Percentiles rank a stretch among this genome's conserved stretches.
Evolutionary conservation across 2,888 invertebrate genomes (phyloP).

Genomic region (Polia nebulosa): DNA sequence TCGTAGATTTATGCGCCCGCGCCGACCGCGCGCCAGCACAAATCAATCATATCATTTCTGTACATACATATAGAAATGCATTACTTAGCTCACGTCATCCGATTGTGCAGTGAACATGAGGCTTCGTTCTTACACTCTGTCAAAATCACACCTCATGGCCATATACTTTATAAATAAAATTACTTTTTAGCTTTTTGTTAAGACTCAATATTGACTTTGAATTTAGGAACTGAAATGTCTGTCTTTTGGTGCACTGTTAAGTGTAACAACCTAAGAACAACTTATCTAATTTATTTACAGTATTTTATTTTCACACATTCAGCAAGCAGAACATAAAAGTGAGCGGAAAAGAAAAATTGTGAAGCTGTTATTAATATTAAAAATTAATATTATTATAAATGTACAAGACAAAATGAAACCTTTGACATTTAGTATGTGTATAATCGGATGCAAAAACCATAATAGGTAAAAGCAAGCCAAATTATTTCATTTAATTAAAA

Average conservation of each 20-base stretch:
- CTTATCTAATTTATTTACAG: not conserved
- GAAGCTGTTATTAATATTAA: not conserved
- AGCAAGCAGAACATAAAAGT: no score
- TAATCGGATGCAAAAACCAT: not conserved
- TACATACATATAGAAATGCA: conserved; percentile 57
- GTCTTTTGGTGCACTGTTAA: not conserved
- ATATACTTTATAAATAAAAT: not conserved
- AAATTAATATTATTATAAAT: conserved; percentile 1
- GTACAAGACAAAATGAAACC: not conserved
- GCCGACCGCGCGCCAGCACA: conserved; percentile 71
- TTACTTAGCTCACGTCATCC: conserved; percentile 49
- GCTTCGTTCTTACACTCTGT: conserved; percentile 15
- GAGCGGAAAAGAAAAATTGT: not conserved
- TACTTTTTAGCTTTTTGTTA: not conserved
- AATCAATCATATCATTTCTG: conserved; percentile 79
- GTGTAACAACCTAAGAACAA: not conserved
- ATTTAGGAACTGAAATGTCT: not conserved
- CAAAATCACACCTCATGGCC: conserved; percentile 31
- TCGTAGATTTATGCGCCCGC: conserved; percentile 85
- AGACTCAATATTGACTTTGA: not conserved
- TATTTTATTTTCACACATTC: not conserved
- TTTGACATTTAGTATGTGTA: not conserved
- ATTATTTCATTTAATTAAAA: not conserved
- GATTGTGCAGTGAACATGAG: conserved; percentile 45
- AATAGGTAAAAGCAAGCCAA: not conserved